phyloP scores from a whole-genome alignment of 2,113 vertebrate species.

The Epinephelus moara region DNA sequence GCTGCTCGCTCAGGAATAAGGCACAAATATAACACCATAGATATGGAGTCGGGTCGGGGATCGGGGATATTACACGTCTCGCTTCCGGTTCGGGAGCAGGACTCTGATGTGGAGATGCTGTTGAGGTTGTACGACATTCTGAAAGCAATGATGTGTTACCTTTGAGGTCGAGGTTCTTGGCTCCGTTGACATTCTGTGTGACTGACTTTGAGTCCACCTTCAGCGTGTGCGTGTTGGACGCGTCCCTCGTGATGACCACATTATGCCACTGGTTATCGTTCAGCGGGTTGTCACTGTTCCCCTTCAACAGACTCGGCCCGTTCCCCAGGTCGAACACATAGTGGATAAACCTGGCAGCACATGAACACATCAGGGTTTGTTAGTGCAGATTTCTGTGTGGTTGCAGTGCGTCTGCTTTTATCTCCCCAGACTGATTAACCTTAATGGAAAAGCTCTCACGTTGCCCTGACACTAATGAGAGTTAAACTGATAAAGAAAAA shows the following conservation, averaged over 20 bases:
- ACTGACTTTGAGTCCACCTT: constrained; percentile 95
- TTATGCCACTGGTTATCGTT: constrained; percentile 99
- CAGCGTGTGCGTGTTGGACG: constrained; percentile 94
- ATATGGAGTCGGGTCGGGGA: too few relatives aligned
- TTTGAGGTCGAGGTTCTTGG: constrained; percentile 99
- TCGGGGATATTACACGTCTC: too few relatives aligned
- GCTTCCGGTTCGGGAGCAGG: too few relatives aligned
- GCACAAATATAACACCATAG: too few relatives aligned
- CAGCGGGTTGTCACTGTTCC: constrained; percentile 94
- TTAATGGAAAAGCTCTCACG: constrained; percentile 27
- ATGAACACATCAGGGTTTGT: not conserved
- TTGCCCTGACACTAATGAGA: constrained; percentile 5
- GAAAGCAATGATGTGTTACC: constrained; percentile 78
- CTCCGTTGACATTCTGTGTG: constrained; percentile 98
- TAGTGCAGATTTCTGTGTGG: not conserved
- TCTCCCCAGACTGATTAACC: constrained; percentile 1
- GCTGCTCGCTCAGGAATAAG: too few relatives aligned
- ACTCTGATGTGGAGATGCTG: not conserved
- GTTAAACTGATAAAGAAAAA: constrained; percentile 31
- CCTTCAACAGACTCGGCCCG: constrained; percentile 97
- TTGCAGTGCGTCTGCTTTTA: constrained; percentile 1
- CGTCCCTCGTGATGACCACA: constrained; percentile 94
- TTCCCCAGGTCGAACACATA: constrained; percentile 98
- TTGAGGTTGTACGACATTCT: not conserved
- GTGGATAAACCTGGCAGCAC: constrained; percentile 91